Base-by-base conservation (phyloP, 2,797 vertebrate genomes). In the Staurois parvus region DNA sequence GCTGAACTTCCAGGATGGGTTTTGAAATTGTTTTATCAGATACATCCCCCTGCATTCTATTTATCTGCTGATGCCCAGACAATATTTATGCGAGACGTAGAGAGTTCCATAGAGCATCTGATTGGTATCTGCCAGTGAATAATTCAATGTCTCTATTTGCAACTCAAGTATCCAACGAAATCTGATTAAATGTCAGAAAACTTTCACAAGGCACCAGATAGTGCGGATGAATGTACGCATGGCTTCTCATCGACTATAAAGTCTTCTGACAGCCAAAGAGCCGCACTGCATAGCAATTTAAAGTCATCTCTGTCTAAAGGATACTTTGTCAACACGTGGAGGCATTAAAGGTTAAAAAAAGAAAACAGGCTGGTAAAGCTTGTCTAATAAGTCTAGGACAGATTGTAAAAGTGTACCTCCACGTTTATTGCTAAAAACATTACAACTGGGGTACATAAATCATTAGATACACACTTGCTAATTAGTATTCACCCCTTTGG, bases 181-280 rank as follows among this genome's bases (percentile, higher is more conserved):
- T 80, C 84, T 85, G 84, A 85, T 85, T 75, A 85, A 85, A 81
- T 76, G 84, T 85, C 84, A 85, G 56, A 81, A 69, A 84, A 64
- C 42, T 69, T 81, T 67, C 56, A 80, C 42, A 69, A 75, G 76
- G 73, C 70, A 45, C 29, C 8, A 81, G 84, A 85, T 85, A 85
- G 84, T 26, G 56, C 59, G 74, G 84, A 85, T 80, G 72, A 75
- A 85, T 81, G 72, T 62, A 69, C 26, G 69, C 76, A 80, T 69
- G 59, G 62, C 56, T 68, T 68, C 70, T 81, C 62, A 56, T 75
- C 62, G 19, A 67, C 69, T 72, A 67, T 73, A 84, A 80, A 85
- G 72, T 24, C 34, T 66, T 30, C 70, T 85, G 78, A 85, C 84
- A 85, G 72, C 76, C 21, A 70, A 26, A 67, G 59, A 42, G 77